These are phyloP conservation scores for Eudyptes chrysolophus DNA, from an alignment of 2,113 vertebrate species.

Conservation along the genomic window DNA sequence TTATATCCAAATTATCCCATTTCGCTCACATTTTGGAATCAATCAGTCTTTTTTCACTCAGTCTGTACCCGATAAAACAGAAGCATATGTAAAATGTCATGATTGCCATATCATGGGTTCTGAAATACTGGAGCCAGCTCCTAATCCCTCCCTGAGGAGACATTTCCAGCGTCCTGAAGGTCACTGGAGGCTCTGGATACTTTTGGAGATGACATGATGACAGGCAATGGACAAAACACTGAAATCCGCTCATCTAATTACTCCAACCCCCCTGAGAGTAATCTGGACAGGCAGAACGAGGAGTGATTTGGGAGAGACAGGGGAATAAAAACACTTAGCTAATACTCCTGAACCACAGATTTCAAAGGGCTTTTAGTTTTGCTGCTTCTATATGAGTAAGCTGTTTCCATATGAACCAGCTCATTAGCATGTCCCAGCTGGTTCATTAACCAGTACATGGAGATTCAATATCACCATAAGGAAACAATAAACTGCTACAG, in stretches of 20 bases:
- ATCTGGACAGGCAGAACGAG: background rate
- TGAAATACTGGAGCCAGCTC: background rate
- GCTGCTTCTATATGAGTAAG: background rate
- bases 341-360: background rate
- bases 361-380: background rate
- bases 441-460: slow-evolving; percentile 8
- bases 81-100: background rate
- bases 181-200: background rate
- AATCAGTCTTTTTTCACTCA: background rate
- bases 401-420: background rate
- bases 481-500: background rate
- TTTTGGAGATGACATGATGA: background rate
- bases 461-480: background rate
- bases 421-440: slow-evolving; percentile 2
- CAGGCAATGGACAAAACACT: background rate
- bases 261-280: background rate
- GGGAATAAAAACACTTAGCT: background rate
- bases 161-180: background rate
- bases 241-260: background rate
- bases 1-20: background rate
- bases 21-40: background rate
- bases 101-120: background rate
- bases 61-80: background rate
- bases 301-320: background rate
- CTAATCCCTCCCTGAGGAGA: background rate